These are phyloP conservation scores for Pedionomus torquatus DNA, from an alignment of 2,113 vertebrate genomes.

Conservation along the genomic window DNA sequence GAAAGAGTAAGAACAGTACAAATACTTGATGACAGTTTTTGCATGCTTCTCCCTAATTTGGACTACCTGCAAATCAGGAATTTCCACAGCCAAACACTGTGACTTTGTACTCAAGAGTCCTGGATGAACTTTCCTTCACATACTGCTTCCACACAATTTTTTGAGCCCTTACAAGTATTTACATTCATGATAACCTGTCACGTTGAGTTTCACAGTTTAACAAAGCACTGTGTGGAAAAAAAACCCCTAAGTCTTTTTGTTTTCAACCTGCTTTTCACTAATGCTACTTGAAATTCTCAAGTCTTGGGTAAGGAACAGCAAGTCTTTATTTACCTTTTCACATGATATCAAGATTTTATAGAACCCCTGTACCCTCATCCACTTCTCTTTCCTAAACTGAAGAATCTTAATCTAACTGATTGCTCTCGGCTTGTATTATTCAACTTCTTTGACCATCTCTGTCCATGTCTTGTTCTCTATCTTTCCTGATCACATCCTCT, in stretches of 20 bases:
- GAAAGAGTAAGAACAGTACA: neutral
- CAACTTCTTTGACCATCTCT: neutral
- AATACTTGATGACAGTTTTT: neutral
- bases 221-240: neutral
- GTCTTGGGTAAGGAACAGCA: neutral
- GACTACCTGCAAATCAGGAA: neutral
- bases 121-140: neutral
- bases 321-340: neutral
- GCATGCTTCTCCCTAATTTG: neutral
- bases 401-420: neutral
- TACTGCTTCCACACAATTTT: neutral
- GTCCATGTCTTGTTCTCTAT: neutral
- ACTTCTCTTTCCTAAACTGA: neutral
- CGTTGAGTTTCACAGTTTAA: neutral
- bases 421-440: neutral
- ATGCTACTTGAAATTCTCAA: neutral
- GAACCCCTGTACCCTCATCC: neutral
- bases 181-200: neutral
- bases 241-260: neutral
- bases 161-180: neutral
- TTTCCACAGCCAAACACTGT: neutral
- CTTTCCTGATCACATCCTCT: neutral
- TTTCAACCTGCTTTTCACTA: neutral
- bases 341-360: neutral
- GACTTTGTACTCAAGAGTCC: neutral